Base-by-base conservation (phyloP, 2,113 vertebrate genomes). In the Pimephales promelas region DNA sequence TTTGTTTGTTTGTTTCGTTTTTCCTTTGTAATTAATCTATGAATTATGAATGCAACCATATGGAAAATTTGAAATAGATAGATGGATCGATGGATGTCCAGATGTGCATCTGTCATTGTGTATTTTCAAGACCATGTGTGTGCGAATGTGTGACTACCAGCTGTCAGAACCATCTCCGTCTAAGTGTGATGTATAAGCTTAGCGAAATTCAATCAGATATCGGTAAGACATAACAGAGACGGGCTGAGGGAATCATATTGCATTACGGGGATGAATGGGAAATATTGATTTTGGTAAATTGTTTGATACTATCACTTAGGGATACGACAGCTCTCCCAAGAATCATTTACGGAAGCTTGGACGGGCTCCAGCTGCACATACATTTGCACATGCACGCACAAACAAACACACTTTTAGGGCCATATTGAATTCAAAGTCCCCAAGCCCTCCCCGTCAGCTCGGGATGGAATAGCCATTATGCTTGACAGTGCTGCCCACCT, bases 391-490 rank as follows among this genome's bases (percentile, higher is more conserved):
- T 62, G 79, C 8, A 64, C 47, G 61, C 74, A 73, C 72, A 78
- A 88, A 86, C 88, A 85, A 85, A 14, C 86, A 84, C 85, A 90
- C 86, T n/a, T 90, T 90, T 85, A 85, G 86, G 89, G 84, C 83
- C 76, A 88, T 88, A 94, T 93, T 93, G 83, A 91, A 95, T 94
- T 93, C 90, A 90, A 89, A 91, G 90, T 86, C 88, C 87, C 89
- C 76, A 28, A 88, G 83, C 92, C 87, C 83, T 89, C 89, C 84
- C 85, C 89, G 85, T 90, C 90, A 77, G 87, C 88, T 88, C 93
- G 92, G 92, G 1, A 88, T 80, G 92, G 93, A 94, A 94, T 93
- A 92, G 90, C 93, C 91, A 93, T 94, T 94, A 94, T 20, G 85
- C 82, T 89, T 93, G 93, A 95, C 90, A 92, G 90, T 92, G 90